A percentile compares a stretch with the other conserved stretches of the same genome.
These are phyloP conservation scores for Halichondria panicea DNA, from an alignment of 37 sponge, comb jelly and placozoan species.

Conservation along the genomic window DNA sequence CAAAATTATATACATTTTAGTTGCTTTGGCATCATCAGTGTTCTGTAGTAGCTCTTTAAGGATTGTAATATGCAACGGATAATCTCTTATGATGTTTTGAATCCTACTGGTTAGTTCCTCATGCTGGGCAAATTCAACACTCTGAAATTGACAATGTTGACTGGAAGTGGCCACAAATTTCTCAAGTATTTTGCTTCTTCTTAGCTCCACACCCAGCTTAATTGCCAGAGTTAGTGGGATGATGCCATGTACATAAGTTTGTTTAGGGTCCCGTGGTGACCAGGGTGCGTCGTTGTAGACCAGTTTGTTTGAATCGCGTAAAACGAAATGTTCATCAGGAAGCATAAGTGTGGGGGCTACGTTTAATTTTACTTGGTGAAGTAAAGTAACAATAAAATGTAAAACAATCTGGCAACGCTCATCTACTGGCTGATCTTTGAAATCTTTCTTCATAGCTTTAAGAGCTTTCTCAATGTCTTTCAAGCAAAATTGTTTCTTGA, in stretches of 20 bases:
- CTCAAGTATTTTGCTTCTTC: constrained; percentile 44
- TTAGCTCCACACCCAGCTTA: constrained; percentile 18
- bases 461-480: constrained; percentile 47
- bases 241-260: constrained; percentile 5
- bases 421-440: constrained; percentile 10
- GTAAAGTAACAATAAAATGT: neutral
- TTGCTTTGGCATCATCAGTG: constrained; percentile 91
- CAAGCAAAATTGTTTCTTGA: constrained; percentile 23
- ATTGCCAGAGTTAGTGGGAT: constrained; percentile 33
- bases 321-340: constrained; percentile 29
- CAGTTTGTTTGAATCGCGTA: constrained; percentile 20
- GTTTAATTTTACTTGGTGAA: neutral
- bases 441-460: constrained; percentile 34
- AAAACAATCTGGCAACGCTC: constrained; percentile 7
- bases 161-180: neutral
- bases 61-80: constrained; percentile 58
- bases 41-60: constrained; percentile 91
- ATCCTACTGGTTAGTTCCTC: constrained; percentile 78
- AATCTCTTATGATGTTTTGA: constrained; percentile 70
- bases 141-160: constrained; percentile 2
- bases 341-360: constrained; percentile 8
- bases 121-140: constrained; percentile 61
- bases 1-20: constrained; percentile 72
- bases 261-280: constrained; percentile 9
- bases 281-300: constrained; percentile 58